Conservation (phyloP, 2,888 invertebrate genomes). For the Pandemis heparana region DNA sequence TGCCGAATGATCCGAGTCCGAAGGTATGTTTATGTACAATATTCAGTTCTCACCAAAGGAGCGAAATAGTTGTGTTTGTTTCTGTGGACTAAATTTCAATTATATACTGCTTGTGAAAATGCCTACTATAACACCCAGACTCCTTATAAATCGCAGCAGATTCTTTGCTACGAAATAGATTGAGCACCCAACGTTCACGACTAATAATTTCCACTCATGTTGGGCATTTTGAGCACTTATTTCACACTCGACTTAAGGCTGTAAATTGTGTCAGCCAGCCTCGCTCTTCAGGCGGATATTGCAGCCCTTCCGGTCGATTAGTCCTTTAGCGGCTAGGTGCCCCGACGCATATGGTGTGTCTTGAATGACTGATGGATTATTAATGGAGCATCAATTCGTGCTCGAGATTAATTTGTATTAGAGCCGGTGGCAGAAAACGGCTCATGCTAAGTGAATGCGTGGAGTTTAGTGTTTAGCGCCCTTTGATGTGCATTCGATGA, state of each 20-base stretch:
- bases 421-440: not conserved
- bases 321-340: constrained; percentile 44
- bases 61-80: too few species aligned
- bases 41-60: too few species aligned
- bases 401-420: constrained; percentile 17
- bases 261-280: constrained; percentile 38
- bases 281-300: constrained; percentile 52
- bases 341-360: constrained; percentile 19
- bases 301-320: constrained; percentile 55
- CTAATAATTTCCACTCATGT: constrained; percentile 30
- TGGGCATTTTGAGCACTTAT: constrained; percentile 35
- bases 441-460: not conserved
- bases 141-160: not conserved
- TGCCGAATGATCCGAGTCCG: too few species aligned
- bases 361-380: constrained; percentile 35
- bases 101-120: too few species aligned
- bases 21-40: too few species aligned
- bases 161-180: constrained; percentile 8
- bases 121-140: not conserved
- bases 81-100: too few species aligned
- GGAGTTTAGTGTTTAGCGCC: not conserved
- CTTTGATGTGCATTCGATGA: too few species aligned
- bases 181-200: constrained; percentile 7
- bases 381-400: constrained; percentile 25
- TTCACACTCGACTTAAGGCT: constrained; percentile 41